Conservation (phyloP, 35 echinoderm and acorn worm species). For the Amphiura filiformis region DNA sequence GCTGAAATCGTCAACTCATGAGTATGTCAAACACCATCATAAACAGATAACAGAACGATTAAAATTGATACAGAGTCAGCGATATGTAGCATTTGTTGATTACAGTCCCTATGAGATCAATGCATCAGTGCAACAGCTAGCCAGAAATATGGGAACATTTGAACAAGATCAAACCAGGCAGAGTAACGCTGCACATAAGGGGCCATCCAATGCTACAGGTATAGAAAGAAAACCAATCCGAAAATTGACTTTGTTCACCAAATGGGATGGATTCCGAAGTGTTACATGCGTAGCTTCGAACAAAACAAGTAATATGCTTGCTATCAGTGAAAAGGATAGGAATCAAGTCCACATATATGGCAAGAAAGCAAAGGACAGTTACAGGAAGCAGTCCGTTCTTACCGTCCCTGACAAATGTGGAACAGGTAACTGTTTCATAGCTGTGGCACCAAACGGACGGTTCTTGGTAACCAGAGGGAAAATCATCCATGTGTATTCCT, state of each 20-base stretch:
- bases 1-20: background rate
- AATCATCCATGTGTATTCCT: background rate
- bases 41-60: background rate
- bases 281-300: background rate
- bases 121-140: background rate
- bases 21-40: background rate
- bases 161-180: background rate
- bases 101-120: background rate
- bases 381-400: background rate
- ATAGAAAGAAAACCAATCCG: background rate
- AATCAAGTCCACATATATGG: background rate
- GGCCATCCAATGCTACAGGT: too few species aligned
- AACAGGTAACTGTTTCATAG: background rate
- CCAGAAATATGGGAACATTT: background rate
- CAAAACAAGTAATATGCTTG: background rate
- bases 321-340: background rate
- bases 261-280: background rate
- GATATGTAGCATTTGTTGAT: background rate
- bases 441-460: background rate
- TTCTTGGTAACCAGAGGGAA: background rate
- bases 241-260: background rate
- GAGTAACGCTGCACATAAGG: too few species aligned
- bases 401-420: background rate
- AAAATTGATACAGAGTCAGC: background rate
- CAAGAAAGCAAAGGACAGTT: background rate